Conservation (phyloP, 1,140 invertebrate genomes). For the Elymnias hypermnestra region DNA sequence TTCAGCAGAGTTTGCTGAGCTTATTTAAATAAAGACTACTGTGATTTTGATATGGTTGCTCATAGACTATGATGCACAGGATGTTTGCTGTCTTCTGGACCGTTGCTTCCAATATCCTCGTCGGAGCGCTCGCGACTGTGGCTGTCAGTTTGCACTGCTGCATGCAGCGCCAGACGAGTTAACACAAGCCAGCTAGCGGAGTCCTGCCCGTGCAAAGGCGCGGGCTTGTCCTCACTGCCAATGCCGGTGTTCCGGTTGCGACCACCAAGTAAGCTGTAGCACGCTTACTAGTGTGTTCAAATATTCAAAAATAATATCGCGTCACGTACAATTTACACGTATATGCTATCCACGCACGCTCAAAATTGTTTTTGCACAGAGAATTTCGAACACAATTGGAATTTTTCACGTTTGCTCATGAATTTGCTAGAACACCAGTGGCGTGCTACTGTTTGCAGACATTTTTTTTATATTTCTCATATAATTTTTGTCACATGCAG, state of each 20-base stretch:
- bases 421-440: constrained; percentile 13
- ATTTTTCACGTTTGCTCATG: constrained; percentile 17
- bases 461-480: constrained; percentile 5
- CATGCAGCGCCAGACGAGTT: constrained; percentile 85
- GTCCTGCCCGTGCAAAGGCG: constrained; percentile 56
- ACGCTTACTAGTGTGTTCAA: constrained; percentile 54
- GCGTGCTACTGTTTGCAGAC: constrained; percentile 11
- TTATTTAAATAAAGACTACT: too few species aligned
- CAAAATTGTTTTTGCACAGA: constrained; percentile 27
- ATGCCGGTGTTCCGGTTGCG: constrained; percentile 61
- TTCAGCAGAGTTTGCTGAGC: too few species aligned
- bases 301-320: not conserved
- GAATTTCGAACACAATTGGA: constrained; percentile 19
- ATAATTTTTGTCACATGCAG: constrained; percentile 1
- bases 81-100: constrained; percentile 89
- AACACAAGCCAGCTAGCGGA: constrained; percentile 71
- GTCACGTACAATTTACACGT: constrained; percentile 5
- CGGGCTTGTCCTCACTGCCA: constrained; percentile 62
- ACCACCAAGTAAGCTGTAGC: constrained; percentile 69
- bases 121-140: constrained; percentile 87
- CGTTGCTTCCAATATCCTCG: constrained; percentile 89
- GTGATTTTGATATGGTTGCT: too few species aligned
- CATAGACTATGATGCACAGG: constrained; percentile 61
- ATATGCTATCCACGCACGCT: constrained; percentile 41
- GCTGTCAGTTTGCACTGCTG: constrained; percentile 90